Evolutionary conservation across 2,113 vertebrate species (phyloP).

Genomic region (Elgaria multicarinata): DNA sequence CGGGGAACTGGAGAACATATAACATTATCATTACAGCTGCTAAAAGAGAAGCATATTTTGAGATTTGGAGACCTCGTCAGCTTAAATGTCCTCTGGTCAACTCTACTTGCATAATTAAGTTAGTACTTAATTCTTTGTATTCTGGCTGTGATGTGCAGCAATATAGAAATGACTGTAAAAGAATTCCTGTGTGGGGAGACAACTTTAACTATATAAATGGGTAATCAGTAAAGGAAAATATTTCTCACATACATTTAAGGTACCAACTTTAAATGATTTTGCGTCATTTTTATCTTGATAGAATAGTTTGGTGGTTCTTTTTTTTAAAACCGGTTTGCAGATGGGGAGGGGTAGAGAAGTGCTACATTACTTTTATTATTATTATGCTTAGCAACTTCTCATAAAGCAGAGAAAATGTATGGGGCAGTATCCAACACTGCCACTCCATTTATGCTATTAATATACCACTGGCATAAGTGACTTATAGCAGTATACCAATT

Average conservation of each 20-base stretch:
- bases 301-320: constrained; percentile 45
- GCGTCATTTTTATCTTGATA: constrained; percentile 60
- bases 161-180: constrained; percentile 29
- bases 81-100: not conserved
- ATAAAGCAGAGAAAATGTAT: not conserved
- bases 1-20: no score
- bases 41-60: not conserved
- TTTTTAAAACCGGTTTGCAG: constrained; percentile 45
- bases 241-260: constrained; percentile 53
- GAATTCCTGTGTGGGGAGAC: constrained; percentile 19
- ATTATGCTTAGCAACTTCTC: constrained; percentile 28
- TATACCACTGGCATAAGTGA: no score
- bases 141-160: constrained; percentile 33
- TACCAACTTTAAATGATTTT: constrained; percentile 55
- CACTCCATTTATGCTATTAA: no score
- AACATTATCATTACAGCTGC: constrained; percentile 31
- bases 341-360: not conserved
- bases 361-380: constrained; percentile 13
- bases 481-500: no score
- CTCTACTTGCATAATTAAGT: constrained; percentile 6
- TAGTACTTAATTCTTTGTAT: constrained; percentile 12
- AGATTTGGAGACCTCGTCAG: constrained; percentile 17
- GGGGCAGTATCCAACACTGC: not conserved
- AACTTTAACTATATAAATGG: constrained; percentile 43
- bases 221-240: constrained; percentile 39